Evolutionary conservation across 2,888 invertebrate species (phyloP).

Genomic region (Limenitis camilla): DNA sequence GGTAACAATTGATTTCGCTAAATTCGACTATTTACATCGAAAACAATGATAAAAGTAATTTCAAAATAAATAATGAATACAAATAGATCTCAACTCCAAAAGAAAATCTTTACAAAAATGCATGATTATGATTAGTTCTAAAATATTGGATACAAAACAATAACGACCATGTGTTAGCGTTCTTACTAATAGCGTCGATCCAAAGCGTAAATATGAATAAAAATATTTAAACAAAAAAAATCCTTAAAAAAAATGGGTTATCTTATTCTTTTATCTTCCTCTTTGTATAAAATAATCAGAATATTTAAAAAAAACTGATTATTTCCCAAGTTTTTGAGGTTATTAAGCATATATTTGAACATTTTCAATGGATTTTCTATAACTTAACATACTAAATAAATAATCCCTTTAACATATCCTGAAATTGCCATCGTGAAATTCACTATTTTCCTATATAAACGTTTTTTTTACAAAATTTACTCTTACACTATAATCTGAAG

Average conservation of each 20-base stretch:
- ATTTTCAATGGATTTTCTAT: conserved; percentile 3
- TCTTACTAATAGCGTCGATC: no score
- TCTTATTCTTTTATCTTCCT: no score
- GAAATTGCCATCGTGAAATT: conserved; percentile 5
- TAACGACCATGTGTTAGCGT: neutral
- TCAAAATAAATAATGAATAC: conserved; percentile 20
- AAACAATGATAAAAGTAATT: conserved; percentile 22
- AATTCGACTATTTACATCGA: conserved; percentile 29
- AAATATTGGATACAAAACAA: neutral
- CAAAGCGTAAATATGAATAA: no score
- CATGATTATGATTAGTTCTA: conserved; percentile 2
- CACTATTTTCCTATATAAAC: conserved; percentile 5
- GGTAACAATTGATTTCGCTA: conserved; percentile 33
- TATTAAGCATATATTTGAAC: conserved; percentile 29
- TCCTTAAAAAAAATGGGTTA: neutral
- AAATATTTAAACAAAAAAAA: neutral
- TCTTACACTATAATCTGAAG: conserved; percentile 6
- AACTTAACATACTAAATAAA: conserved; percentile 48
- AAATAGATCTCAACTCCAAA: conserved; percentile 33
- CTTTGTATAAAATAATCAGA: neutral
- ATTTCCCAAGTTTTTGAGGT: conserved; percentile 26
- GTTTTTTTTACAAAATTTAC: conserved; percentile 1
- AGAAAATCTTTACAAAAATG: conserved; percentile 15
- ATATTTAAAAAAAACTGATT: neutral
- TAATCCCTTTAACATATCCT: conserved; percentile 30